Conservation (phyloP, 2,888 invertebrate genomes). For the Prenolepis imparis region DNA sequence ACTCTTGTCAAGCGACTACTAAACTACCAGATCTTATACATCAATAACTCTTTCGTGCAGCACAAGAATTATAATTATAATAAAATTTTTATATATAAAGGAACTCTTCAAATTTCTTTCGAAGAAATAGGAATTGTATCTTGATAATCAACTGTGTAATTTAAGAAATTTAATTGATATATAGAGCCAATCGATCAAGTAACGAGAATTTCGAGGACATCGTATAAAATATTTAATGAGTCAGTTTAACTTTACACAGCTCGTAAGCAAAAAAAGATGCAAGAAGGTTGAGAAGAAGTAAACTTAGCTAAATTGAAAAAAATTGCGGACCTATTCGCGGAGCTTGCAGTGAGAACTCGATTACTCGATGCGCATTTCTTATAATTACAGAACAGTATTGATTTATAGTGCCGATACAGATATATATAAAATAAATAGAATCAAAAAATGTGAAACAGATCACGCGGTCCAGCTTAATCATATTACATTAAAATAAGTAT, state of each 20-base stretch:
- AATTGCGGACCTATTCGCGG: constrained; percentile 44
- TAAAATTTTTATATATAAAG: background rate
- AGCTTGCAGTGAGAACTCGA: constrained; percentile 64
- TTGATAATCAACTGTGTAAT: background rate
- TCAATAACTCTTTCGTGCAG: too few relatives aligned
- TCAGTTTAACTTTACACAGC: constrained; percentile 62
- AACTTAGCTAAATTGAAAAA: constrained; percentile 15
- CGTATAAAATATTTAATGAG: constrained; percentile 63
- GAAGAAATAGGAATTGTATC: too few relatives aligned
- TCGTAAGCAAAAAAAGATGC: constrained; percentile 52
- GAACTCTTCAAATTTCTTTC: background rate
- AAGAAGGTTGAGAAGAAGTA: constrained; percentile 18
- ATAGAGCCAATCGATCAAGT: constrained; percentile 33
- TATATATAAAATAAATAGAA: background rate
- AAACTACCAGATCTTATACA: background rate
- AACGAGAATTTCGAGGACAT: constrained; percentile 7
- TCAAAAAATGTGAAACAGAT: background rate
- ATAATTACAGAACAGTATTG: constrained; percentile 49
- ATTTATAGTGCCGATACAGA: constrained; percentile 35
- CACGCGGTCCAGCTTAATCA: background rate
- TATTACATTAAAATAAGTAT: constrained; percentile 3
- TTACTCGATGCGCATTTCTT: constrained; percentile 56
- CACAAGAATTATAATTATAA: background rate
- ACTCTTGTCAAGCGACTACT: background rate
- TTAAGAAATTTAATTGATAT: constrained; percentile 5